Evolutionary conservation across 2,888 invertebrate genomes (phyloP), one percentile per base, ranked within the genome.

Genomic region (Schrankia costaestrigalis): DNA sequence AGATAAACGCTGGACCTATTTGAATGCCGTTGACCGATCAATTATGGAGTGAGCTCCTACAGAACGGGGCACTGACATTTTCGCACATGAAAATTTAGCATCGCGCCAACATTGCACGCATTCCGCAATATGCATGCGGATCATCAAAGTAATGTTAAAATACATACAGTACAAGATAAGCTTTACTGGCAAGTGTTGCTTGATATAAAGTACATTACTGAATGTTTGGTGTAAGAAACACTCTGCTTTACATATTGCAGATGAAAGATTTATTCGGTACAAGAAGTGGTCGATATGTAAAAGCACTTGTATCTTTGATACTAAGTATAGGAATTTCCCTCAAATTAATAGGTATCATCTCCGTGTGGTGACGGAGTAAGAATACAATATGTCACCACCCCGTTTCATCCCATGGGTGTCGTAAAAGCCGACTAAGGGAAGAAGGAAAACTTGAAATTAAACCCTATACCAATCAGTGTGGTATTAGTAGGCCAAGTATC

Each of bases 11-110:
- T 50, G 65, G 43, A 46, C 60, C 40, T 50, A 66, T 64, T 63
- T 69, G 74, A 77, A 78, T 77, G 76, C 70, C 78, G 73, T 69
- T 78, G 76, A 78, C 78, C 78, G 78, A 64, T 72, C 72, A 69
- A 69, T 72, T 74, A 72, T 74, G 75, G 71, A 66, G 58, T 55
- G 47, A 41, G 51, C 46, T 37, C 42, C 44, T 54, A 38, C 42
- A 52, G 43, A 46, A 13, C 53, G 64, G 71, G 65, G 66, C 74
- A 77, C 73, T 83, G 81, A 81, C 83, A 83, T 83, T 83, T 80
- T 60, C 63, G 55, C 63, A 62, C 59, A 65, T 62, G 63, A 70
- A 73, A n/a, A 74, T 72, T 73, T 71, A 78, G 72, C 69, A 60
- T 53, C 45, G 67, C 56, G 66, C 67, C 68, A 65, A 68, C 70